Evolutionary conservation across 2,113 vertebrate species (phyloP).

Genomic region (Misgurnus mizolepis): DNA sequence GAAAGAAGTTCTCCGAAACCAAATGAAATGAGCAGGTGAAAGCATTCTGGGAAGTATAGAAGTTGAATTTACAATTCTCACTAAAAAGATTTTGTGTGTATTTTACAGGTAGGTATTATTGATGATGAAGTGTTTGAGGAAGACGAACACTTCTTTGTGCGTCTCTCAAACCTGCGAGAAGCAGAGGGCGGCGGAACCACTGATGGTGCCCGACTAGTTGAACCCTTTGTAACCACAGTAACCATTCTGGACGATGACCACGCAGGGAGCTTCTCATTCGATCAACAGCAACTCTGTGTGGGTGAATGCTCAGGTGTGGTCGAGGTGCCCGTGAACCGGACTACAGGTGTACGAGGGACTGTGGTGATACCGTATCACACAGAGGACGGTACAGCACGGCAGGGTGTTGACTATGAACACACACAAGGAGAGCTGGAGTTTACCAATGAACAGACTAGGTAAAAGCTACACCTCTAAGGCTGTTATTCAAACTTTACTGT

Average conservation of each 20-base stretch:
- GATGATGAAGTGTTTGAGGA: constrained; percentile 97
- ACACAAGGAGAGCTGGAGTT: constrained; percentile 87
- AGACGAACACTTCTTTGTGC: constrained; percentile 94
- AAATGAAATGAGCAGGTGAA: neutral
- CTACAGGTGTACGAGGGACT: constrained; percentile 87
- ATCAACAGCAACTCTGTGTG: constrained; percentile 80
- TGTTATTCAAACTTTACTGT: neutral
- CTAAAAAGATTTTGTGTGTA: constrained; percentile 21
- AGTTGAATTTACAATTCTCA: neutral
- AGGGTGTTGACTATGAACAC: constrained; percentile 88
- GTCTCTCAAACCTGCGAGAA: constrained; percentile 85
- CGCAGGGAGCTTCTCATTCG: constrained; percentile 91
- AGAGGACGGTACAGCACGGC: constrained; percentile 84
- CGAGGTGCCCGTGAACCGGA: constrained; percentile 82
- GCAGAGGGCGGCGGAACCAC: constrained; percentile 74
- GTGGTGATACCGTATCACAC: constrained; percentile 89
- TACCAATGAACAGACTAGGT: constrained; percentile 88
- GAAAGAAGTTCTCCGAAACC: neutral
- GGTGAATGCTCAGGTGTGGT: constrained; percentile 87
- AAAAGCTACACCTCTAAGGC: constrained; percentile 55
- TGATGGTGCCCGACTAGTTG: constrained; percentile 75
- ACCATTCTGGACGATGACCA: constrained; percentile 96
- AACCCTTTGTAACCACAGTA: constrained; percentile 82
- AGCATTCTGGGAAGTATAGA: neutral
- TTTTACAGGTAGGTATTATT: constrained; percentile 82